Conservation (phyloP, 2,797 vertebrate genomes). For the Bradypus variegatus region DNA sequence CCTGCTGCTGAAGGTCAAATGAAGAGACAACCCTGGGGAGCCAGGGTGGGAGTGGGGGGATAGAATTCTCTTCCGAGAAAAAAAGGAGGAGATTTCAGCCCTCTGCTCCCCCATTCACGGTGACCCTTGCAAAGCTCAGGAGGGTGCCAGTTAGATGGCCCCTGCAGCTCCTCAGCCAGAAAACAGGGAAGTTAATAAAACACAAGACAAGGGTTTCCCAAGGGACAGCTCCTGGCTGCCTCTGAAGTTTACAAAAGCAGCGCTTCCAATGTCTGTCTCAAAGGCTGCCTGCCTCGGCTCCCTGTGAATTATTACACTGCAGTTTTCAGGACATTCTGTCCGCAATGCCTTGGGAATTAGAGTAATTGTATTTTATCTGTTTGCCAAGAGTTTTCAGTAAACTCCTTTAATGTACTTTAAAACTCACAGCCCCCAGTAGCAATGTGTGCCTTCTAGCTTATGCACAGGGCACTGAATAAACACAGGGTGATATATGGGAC, state of each 20-base stretch:
- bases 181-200: constrained; percentile 46
- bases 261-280: constrained; percentile 42
- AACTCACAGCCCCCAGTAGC: constrained; percentile 33
- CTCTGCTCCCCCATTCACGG: not conserved
- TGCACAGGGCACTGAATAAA: constrained; percentile 43
- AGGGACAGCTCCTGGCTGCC: constrained; percentile 34
- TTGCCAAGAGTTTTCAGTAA: constrained; percentile 64
- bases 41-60: not conserved
- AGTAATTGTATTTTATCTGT: constrained; percentile 65
- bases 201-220: not conserved
- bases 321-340: constrained; percentile 51
- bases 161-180: not conserved
- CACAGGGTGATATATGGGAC: constrained; percentile 51
- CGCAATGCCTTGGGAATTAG: constrained; percentile 45
- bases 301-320: constrained; percentile 46
- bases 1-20: not conserved
- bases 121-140: constrained; percentile 5
- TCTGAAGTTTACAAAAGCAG: constrained; percentile 54
- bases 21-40: not conserved
- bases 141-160: not conserved
- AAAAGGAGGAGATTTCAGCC: not conserved
- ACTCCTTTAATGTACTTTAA: constrained; percentile 49
- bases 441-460: constrained; percentile 38
- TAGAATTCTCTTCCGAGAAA: not conserved
- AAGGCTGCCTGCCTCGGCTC: constrained; percentile 33